Evolutionary conservation across 2,888 invertebrate genomes (phyloP), one percentile per base, ranked within the genome.

Genomic region (Therioaphis trifolii): DNA sequence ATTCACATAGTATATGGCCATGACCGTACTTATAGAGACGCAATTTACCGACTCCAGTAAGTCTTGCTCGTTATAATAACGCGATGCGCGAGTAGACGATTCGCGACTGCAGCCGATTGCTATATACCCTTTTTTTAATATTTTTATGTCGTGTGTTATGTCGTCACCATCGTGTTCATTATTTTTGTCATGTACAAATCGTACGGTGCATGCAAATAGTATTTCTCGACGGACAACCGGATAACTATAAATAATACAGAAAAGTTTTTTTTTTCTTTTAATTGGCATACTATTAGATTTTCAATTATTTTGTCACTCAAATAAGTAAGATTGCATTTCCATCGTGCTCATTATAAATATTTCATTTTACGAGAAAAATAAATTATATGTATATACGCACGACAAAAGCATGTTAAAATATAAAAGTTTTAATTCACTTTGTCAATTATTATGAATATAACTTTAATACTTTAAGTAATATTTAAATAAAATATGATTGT

Each of bases 401-500:
- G 18, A 46, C 15, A 69, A 69, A 69, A 46, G 14, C 9, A 55
- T 35, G 14, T 7, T 74, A 14, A 46, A 76, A 63, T 43, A 14
- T n/a, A 76, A 75, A 76, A 63, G 29, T 61, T 76, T 76, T 63
- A 29, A 63, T 29, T 63, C 29, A 63, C 63, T 76, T 61, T 15
- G 21, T 63, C 46, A 29, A 35, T 52, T 15, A 49, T 35, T 69
- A 46, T 43, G 18, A 69, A 69, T 29, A 29, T 52, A 72, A 72
- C 12, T 29, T n/a, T 69, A 27, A 27, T 68, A n/a, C 35, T 40
- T 27, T 11, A 43, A 40, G 24, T 40, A 21, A 40, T 68, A 43
- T 68, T 43, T 68, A 21, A 68, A 69, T 35, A 63, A 61, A 29
- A 61, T 61, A 15, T 1, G 61, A 21, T 66, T 66, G 35, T 40